Percentiles rank a stretch among this genome's conserved stretches.
Evolutionary conservation across 2,888 invertebrate species (phyloP).

Genomic region (Piscicola geometra): DNA sequence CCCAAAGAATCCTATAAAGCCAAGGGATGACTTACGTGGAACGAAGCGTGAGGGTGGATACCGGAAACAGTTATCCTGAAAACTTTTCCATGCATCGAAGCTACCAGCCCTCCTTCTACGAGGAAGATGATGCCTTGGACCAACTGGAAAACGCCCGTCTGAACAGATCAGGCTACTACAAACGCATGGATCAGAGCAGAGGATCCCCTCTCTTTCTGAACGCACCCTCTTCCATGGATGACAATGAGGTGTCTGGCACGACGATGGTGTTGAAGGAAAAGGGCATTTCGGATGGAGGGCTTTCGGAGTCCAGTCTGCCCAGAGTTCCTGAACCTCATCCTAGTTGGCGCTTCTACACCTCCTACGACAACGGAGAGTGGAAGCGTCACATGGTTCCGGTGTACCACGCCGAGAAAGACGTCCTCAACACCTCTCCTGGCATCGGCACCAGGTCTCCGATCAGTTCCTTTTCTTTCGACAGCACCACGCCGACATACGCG

Average conservation of each 20-base stretch:
- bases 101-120: background rate
- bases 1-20: no score
- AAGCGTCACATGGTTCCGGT: constrained; percentile 37
- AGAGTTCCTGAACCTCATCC: constrained; percentile 35
- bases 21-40: background rate
- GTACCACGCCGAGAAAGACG: constrained; percentile 35
- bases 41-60: background rate
- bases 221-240: background rate
- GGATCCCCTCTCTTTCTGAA: background rate
- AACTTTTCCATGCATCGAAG: background rate
- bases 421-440: constrained; percentile 8
- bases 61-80: background rate
- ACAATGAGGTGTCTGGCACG: background rate
- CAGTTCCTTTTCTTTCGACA: background rate
- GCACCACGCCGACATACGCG: constrained; percentile 1
- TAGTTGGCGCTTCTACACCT: constrained; percentile 40
- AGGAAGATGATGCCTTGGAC: constrained; percentile 9
- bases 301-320: constrained; percentile 20
- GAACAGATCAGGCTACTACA: constrained; percentile 23
- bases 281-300: constrained; percentile 31
- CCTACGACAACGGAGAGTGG: constrained; percentile 40
- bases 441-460: background rate
- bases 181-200: constrained; percentile 15
- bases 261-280: constrained; percentile 18
- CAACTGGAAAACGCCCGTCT: constrained; percentile 12